phyloP scores from a whole-genome alignment of 2,113 vertebrate genomes.

The Mugil cephalus region DNA sequence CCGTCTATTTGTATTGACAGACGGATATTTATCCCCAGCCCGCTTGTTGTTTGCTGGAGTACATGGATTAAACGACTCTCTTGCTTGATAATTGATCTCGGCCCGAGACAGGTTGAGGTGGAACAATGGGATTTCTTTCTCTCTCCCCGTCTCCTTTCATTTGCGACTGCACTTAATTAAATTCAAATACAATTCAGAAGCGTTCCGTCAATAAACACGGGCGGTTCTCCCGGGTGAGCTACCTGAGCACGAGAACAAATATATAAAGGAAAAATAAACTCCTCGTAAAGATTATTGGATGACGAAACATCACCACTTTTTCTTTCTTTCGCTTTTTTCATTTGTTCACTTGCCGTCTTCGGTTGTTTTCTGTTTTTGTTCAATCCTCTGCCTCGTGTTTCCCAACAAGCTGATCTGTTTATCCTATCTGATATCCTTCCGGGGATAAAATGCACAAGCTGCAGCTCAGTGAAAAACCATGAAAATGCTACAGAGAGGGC shows the following conservation, averaged over 20 bases:
- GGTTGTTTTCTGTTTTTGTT: neutral
- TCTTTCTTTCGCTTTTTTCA: neutral
- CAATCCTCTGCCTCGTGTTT: slow-evolving; percentile 23
- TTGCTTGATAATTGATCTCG: slow-evolving; percentile 54
- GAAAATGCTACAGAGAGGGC: slow-evolving; percentile 15
- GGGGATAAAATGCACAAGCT: slow-evolving; percentile 28
- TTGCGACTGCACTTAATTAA: slow-evolving; percentile 65
- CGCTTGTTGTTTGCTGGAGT: slow-evolving; percentile 50
- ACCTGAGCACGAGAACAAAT: slow-evolving; percentile 16
- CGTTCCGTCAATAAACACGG: slow-evolving; percentile 53
- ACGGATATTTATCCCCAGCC: slow-evolving; percentile 56
- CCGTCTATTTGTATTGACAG: slow-evolving; percentile 47
- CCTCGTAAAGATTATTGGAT: slow-evolving; percentile 37
- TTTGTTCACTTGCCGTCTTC: neutral
- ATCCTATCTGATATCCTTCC: slow-evolving; percentile 35
- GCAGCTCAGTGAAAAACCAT: slow-evolving; percentile 26
- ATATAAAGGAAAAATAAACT: slow-evolving; percentile 47
- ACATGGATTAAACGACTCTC: slow-evolving; percentile 58
- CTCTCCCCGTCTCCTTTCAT: slow-evolving; percentile 49
- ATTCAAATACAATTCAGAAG: slow-evolving; percentile 56
- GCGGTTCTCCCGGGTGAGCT: slow-evolving; percentile 11
- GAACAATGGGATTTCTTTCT: slow-evolving; percentile 61
- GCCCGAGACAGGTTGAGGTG: slow-evolving; percentile 47
- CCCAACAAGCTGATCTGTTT: slow-evolving; percentile 37
- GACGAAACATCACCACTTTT: slow-evolving; percentile 48